Percentiles rank a stretch among this genome's conserved stretches.
phyloP scores from a whole-genome alignment of 2,113 vertebrate species.

The Gnathonemus echidnorhynchus region DNA sequence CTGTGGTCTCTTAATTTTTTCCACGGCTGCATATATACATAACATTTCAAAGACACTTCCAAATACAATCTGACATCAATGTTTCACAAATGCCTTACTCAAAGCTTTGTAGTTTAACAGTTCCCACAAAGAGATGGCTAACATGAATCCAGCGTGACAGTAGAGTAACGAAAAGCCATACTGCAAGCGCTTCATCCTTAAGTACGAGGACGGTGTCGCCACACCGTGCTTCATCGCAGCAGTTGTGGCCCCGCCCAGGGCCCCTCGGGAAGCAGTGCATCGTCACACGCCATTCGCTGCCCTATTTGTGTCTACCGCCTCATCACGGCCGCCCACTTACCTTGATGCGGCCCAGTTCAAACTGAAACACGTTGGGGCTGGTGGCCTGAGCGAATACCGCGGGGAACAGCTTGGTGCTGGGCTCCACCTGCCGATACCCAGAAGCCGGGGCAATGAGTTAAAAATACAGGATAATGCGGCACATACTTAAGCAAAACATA shows the following conservation, averaged over 20 bases:
- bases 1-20: too few species aligned
- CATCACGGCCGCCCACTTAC: constrained; percentile 50
- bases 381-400: constrained; percentile 94
- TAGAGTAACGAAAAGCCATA: background rate
- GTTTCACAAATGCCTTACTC: background rate
- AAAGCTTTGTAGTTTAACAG: background rate
- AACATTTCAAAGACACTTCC: background rate
- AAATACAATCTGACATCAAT: background rate
- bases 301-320: background rate
- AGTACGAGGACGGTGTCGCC: background rate
- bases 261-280: background rate
- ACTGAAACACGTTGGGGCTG: constrained; percentile 89
- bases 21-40: background rate
- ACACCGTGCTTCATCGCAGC: background rate
- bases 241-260: background rate
- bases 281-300: background rate
- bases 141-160: background rate
- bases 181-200: background rate
- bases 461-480: background rate
- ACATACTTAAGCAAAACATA: background rate
- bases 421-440: constrained; percentile 73
- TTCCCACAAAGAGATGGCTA: background rate
- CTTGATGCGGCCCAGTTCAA: constrained; percentile 89
- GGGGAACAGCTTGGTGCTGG: constrained; percentile 90
- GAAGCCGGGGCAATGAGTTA: background rate